Base-by-base conservation (phyloP, 2,888 invertebrate species). In the Polia nebulosa region DNA sequence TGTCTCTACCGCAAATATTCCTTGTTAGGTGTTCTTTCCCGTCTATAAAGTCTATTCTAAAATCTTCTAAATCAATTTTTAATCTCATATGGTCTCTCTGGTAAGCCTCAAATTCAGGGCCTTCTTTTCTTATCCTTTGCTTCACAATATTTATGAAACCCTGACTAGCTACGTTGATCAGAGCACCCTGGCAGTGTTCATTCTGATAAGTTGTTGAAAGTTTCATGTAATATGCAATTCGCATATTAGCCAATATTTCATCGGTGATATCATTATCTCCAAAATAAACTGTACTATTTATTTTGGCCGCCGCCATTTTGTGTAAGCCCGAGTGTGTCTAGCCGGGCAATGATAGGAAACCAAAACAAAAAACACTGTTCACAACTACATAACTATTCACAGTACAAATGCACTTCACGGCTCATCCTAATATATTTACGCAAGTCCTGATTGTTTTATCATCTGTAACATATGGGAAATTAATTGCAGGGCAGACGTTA, bases 21-120 rank as follows among this genome's bases (percentile, higher is more conserved):
- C 69, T 71, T 22, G 69, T 11, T n/a, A 71, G 25, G 1, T 49
- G 39, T 51, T 69, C 49, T 56, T 71, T 71, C 17, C 36, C 70
- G 20, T 69, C 51, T 29, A 60, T 13, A 44, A 41, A 0, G 6
- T 3, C 44, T 25, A 71, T 51, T 69, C 29, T 69, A 27, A 36
- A 71, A 56, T 60, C 17, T 13, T 60, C 22, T 9, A 60, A n/a
- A 22, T 71, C 55, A 4, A 69, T 51, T 20, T 49, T 56, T 4
- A 60, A n/a, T 3, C 49, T 32, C 55, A 60, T 60, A 11, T 20
- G 36, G 29, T 60, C 49, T 6, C 17, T 22, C 2, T 25, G 15
- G n/a, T 44, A 39, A 1, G 15, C 20, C 5, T 39, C 34, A 17
- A n/a, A 36, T n/a, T 17, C 17, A 34, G 25, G 20, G 0, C 20